Evolutionary conservation across 2,888 invertebrate genomes (phyloP).

Genomic region (Globia sparganii): DNA sequence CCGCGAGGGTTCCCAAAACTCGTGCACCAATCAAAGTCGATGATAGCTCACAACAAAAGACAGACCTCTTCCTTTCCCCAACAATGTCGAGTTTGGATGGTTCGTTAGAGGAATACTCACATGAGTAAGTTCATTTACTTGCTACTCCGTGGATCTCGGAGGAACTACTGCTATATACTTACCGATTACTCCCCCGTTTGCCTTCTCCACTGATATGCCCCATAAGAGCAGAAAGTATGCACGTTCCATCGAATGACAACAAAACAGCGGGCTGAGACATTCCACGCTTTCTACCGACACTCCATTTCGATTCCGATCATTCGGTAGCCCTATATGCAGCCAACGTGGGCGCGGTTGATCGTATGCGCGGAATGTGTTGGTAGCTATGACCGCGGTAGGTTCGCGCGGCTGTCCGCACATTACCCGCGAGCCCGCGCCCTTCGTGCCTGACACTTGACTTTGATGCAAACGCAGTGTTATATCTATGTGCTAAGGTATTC

Average conservation of each 20-base stretch:
- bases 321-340: constrained; percentile 51
- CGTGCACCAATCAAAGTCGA: background rate
- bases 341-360: constrained; percentile 72
- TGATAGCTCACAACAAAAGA: background rate
- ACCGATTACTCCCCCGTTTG: background rate
- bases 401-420: constrained; percentile 71
- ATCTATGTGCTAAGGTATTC: constrained; percentile 10
- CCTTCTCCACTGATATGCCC: constrained; percentile 18
- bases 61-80: background rate
- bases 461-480: constrained; percentile 46
- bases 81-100: background rate
- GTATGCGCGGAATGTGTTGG: constrained; percentile 74
- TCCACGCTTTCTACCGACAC: constrained; percentile 54
- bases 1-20: background rate
- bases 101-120: background rate
- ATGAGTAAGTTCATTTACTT: background rate
- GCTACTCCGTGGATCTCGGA: background rate
- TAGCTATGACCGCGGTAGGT: constrained; percentile 56
- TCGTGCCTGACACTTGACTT: constrained; percentile 68
- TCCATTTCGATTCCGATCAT: constrained; percentile 55
- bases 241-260: constrained; percentile 29
- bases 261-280: constrained; percentile 26
- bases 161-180: background rate
- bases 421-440: constrained; percentile 66
- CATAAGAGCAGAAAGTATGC: constrained; percentile 12